These are phyloP conservation scores for Agelas oroides DNA, from an alignment of 37 sponge, comb jelly and placozoan genomes.

Conservation along the genomic window DNA sequence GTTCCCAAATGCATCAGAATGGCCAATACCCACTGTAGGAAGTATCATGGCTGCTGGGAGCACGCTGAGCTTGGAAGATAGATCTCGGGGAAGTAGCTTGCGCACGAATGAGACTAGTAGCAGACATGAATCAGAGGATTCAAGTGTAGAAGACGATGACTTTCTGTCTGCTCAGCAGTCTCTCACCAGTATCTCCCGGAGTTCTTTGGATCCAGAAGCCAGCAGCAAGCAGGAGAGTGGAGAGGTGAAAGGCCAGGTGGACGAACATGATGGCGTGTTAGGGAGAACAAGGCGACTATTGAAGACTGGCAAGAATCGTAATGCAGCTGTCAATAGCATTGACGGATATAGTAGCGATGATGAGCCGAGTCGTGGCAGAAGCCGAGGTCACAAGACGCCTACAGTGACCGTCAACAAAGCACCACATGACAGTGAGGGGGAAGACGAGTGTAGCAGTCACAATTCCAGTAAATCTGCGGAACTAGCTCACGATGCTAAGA, in stretches of 20 bases:
- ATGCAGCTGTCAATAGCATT: constrained; percentile 24
- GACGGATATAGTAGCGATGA: constrained; percentile 14
- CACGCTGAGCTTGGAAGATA: not conserved
- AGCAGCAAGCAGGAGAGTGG: not conserved
- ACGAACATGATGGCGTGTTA: not conserved
- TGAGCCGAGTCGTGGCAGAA: not conserved
- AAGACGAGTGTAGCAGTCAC: no score
- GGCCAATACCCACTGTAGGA: no score
- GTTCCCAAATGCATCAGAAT: no score
- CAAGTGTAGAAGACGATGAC: constrained; percentile 19
- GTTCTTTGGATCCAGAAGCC: not conserved
- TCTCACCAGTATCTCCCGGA: not conserved
- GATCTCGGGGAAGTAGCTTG: constrained; percentile 24
- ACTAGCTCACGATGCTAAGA: no score
- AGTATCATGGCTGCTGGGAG: not conserved
- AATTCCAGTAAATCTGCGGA: no score
- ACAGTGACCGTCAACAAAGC: no score
- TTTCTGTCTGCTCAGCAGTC: constrained; percentile 7
- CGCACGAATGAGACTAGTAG: constrained; percentile 34
- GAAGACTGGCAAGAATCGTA: not conserved
- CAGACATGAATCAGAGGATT: constrained; percentile 32
- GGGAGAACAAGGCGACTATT: not conserved
- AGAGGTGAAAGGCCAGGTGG: not conserved
- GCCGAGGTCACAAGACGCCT: no score
- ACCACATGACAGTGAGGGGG: no score